Percentiles rank a stretch among this genome's conserved stretches.
phyloP scores from a whole-genome alignment of 2,113 vertebrate species.

The Corythaeola cristata region DNA sequence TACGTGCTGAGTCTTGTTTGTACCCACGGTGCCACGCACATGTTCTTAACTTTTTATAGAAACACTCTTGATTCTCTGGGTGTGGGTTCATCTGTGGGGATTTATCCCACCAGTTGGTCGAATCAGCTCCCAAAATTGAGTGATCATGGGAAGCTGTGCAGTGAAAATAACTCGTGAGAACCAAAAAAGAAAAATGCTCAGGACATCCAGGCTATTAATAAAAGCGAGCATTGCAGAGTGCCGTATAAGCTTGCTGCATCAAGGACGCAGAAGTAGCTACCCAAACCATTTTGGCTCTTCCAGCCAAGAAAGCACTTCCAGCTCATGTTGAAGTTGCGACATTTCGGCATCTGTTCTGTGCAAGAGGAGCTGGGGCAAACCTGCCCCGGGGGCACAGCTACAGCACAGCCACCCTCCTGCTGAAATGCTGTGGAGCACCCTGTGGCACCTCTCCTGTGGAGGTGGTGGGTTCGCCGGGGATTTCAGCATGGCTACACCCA shows the following conservation, averaged over 20 bases:
- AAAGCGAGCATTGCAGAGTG: neutral
- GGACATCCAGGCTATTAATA: conserved; percentile 72
- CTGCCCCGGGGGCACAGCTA: rapidly evolving
- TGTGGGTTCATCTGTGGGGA: neutral
- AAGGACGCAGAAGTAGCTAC: neutral
- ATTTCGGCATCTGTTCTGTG: neutral
- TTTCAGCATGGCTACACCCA: neutral
- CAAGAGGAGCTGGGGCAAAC: neutral
- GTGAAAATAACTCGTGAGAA: conserved; percentile 78
- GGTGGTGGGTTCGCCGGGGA: neutral
- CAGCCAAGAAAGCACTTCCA: neutral
- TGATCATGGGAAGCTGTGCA: conserved; percentile 36
- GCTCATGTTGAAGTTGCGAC: neutral
- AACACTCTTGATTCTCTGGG: neutral
- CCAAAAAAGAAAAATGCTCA: conserved; percentile 43
- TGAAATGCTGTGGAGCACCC: neutral
- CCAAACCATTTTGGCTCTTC: neutral
- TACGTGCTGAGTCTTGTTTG: neutral
- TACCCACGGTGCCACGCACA: neutral
- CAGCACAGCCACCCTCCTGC: neutral
- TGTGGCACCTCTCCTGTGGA: rapidly evolving
- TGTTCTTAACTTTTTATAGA: conserved; percentile 45
- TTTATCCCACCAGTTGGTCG: conserved; percentile 22
- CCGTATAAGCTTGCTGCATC: neutral
- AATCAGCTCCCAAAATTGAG: conserved; percentile 20